Percentiles rank a stretch among this genome's conserved stretches.
phyloP scores from a whole-genome alignment of 2,113 vertebrate genomes.

The Pristiophorus japonicus region DNA sequence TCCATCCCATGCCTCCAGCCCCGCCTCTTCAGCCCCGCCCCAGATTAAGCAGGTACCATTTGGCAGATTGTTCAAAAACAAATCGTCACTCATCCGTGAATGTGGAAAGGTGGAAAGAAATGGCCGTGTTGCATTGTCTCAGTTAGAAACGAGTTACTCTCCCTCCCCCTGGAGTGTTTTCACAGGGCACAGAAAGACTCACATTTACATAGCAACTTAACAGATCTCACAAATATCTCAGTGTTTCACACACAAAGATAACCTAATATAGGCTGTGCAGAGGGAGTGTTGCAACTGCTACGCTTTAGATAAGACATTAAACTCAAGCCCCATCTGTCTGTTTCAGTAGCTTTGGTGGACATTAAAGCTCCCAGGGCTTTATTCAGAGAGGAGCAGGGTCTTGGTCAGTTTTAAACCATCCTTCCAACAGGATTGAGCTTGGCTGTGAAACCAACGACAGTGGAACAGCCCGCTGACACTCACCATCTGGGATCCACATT shows the following conservation, averaged over 20 bases:
- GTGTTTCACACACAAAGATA: background rate
- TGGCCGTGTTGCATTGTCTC: background rate
- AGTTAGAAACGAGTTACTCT: background rate
- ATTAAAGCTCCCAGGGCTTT: background rate
- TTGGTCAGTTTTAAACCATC: background rate
- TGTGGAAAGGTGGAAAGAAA: too few species aligned
- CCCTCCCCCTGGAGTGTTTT: background rate
- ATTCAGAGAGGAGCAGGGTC: background rate
- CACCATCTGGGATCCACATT: background rate
- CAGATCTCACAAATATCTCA: background rate
- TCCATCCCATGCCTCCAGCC: background rate
- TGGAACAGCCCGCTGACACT: background rate
- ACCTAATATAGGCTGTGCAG: background rate
- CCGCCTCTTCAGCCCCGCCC: background rate
- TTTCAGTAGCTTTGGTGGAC: background rate
- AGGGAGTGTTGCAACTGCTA: background rate
- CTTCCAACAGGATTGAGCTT: background rate
- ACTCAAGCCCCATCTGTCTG: background rate
- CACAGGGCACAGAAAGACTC: background rate
- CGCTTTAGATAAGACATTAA: background rate
- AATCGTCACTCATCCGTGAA: background rate
- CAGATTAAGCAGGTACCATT: conserved; percentile 61
- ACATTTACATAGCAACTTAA: background rate
- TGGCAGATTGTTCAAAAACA: too few species aligned
- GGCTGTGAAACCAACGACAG: background rate